Evolutionary conservation across 2,113 vertebrate genomes (phyloP).

Genomic region (Brevimyrus niger): DNA sequence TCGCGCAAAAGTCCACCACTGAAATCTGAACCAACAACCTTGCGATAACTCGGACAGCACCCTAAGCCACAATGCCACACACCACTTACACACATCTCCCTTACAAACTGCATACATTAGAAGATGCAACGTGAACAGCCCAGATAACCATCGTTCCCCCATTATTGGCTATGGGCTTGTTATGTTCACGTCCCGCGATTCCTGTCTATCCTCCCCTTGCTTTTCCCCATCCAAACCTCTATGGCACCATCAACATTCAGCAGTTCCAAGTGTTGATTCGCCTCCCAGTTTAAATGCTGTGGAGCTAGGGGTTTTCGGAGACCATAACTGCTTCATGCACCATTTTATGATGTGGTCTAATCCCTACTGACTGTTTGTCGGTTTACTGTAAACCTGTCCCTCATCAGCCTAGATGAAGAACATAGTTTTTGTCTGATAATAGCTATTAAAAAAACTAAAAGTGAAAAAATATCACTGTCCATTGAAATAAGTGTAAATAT

Average conservation of each 20-base stretch:
- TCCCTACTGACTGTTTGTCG: not conserved
- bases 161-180: not conserved
- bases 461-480: not conserved
- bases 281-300: not conserved
- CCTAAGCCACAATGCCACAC: not conserved
- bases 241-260: not conserved
- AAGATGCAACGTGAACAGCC: not conserved
- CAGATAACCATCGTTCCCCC: not conserved
- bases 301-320: not conserved
- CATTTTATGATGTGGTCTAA: not conserved
- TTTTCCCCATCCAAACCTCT: not conserved
- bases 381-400: not conserved
- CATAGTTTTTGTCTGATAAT: not conserved
- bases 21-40: not conserved
- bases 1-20: not conserved
- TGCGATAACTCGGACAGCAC: not conserved
- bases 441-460: not conserved
- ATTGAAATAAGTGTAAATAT: not conserved
- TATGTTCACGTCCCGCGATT: not conserved
- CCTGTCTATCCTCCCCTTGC: not conserved
- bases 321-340: not conserved
- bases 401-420: not conserved
- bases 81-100: not conserved
- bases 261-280: not conserved
- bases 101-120: not conserved